Conservation (phyloP, 1,140 invertebrate genomes). For the Drosophila eugracilis region DNA sequence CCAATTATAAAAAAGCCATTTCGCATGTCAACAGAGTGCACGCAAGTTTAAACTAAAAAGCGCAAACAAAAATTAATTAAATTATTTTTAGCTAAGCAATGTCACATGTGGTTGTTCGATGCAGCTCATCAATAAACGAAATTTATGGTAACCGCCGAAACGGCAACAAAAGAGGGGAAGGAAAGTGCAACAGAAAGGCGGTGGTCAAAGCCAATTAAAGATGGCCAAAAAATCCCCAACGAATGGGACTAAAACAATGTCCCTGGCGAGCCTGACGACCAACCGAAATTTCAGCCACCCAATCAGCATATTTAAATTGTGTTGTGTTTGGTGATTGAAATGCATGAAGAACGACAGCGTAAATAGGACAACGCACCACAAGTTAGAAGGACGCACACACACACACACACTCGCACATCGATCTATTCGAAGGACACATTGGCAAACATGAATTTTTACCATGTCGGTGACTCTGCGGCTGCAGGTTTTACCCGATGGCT, state of each 20-base stretch:
- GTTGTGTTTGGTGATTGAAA: slow-evolving; percentile 80
- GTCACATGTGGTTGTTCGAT: slow-evolving; percentile 39
- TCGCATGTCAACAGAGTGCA: slow-evolving; percentile 56
- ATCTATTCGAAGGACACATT: slow-evolving; percentile 54
- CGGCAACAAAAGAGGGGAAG: slow-evolving; percentile 3
- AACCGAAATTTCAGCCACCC: slow-evolving; percentile 75
- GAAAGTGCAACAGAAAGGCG: slow-evolving; percentile 25
- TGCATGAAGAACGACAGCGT: slow-evolving; percentile 73
- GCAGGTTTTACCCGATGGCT: slow-evolving; percentile 33
- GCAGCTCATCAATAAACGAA: slow-evolving; percentile 70
- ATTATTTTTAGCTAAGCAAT: slow-evolving; percentile 67
- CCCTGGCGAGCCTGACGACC: slow-evolving; percentile 24
- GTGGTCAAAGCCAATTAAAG: slow-evolving; percentile 68
- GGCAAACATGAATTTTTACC: slow-evolving; percentile 75
- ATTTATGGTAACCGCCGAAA: slow-evolving; percentile 58
- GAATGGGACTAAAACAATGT: slow-evolving; percentile 29
- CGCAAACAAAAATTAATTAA: slow-evolving; percentile 63
- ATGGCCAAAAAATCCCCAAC: slow-evolving; percentile 6
- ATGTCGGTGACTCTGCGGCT: slow-evolving; percentile 51
- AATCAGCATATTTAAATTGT: slow-evolving; percentile 83
- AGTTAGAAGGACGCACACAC: slow-evolving; percentile 46
- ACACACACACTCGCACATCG: not conserved
- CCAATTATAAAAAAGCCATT: slow-evolving; percentile 72
- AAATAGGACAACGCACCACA: slow-evolving; percentile 66
- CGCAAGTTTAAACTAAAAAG: slow-evolving; percentile 49